Base-by-base conservation (phyloP, 2,113 vertebrate genomes). In the Sinosuthora webbiana region DNA sequence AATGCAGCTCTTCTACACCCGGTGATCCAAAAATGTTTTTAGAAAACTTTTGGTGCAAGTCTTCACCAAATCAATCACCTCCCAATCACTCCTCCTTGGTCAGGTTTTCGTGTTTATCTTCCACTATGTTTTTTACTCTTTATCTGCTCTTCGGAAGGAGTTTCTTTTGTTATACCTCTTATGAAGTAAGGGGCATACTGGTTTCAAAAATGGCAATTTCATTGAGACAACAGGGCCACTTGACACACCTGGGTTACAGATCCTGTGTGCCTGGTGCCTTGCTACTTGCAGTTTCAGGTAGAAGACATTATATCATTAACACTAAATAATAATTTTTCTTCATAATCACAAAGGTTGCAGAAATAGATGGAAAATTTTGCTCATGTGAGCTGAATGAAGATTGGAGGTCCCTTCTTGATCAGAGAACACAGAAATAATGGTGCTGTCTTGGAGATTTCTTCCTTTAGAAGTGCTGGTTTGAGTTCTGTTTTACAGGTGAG, bases 151-250 rank as follows among this genome's bases (percentile, higher is more conserved):
- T 92, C 17, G 65, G 44, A 63, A 62, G 27, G 27, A 63, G 5
- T 84, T 82, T 85, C 31, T 87, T 84, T 50, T 73, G 8, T 63
- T 67, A 33, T 6, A 49, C 15, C 13, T 57, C 2, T 2, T 49
- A 20, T 0, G 1, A 74, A 73, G 25, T 24, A 49, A 44, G 13
- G 2, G 11, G 0, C 0, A 16, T 69, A 31, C 14, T 59, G 17
- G 3, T 79, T 75, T 90, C 50, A 87, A 42, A 79, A 76, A 35
- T 15, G 33, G 4, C 13, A 25, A 23, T 68, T 82, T 67, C 3
- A 5, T 24, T 69, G 57, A 80, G 63, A 21, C 11, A 68, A 21
- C 28, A 41, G 31, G 23, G 18, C 17, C 19, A 16, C 15, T 37
- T 49, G 18, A 59, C 42, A 42, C 19, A 28, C 33, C 3, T 33